Base-by-base conservation (phyloP, 2,888 invertebrate genomes). In the Napeogenes inachia region DNA sequence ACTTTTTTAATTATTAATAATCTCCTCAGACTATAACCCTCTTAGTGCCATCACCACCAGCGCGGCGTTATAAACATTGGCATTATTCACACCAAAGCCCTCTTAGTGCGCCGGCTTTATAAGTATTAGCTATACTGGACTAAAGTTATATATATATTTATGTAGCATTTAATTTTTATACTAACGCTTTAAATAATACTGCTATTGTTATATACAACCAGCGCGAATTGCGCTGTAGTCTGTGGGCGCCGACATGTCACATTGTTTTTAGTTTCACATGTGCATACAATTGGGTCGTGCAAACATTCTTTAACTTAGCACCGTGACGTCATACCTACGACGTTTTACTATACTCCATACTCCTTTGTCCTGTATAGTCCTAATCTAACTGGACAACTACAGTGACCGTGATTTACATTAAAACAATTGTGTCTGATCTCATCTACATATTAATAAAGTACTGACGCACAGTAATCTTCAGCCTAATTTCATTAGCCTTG, bases 241-340 rank as follows among this genome's bases (percentile, higher is more conserved):
- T 46, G 5, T 46, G 46, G 42, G 42, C 42, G 42, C 59, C 21
- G 59, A 56, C 35, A 54, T 72, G 69, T 70, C 68, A 70, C 71
- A 77, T 82, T 81, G 77, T 81, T 78, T 72, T 70, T 72, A 71
- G 68, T 66, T 57, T 68, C 69, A 73, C 74, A 76, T 75, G 73
- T 72, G 70, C 74, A 75, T 73, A 79, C 63, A 64, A 78, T 76
- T 77, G 73, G 82, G 80, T 75, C 77, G 74, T 72, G 70, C 75
- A 80, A 82, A 84, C 79, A 82, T 75, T 76, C 75, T 74, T 73
- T 71, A 70, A 74, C 72, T 69, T 73, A 72, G 73, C 72, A 75
- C 72, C 50, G 58, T 64, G 56, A 64, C 61, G 56, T 64, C 58
- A 61, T 55, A 58, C 56, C 45, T 35, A 57, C 63, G 33, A 58